These are phyloP conservation scores for Eubucco bourcierii DNA, from an alignment of 2,113 vertebrate species.

Conservation along the genomic window DNA sequence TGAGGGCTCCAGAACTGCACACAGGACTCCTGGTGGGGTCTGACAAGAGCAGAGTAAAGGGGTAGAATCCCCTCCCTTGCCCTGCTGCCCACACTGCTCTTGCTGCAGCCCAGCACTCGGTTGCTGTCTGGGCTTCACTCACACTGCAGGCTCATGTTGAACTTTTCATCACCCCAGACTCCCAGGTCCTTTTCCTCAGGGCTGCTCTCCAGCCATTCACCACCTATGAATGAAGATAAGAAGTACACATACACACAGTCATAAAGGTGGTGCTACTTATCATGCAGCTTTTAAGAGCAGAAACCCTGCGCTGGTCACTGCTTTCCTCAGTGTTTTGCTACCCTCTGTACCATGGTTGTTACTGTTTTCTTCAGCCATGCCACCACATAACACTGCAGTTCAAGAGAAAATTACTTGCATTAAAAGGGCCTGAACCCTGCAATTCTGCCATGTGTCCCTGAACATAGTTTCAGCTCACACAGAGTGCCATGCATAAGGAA, in stretches of 20 bases:
- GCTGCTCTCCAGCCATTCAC: too few relatives aligned
- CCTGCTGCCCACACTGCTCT: too few relatives aligned
- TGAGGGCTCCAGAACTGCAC: too few relatives aligned
- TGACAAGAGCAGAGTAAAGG: too few relatives aligned
- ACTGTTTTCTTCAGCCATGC: not conserved
- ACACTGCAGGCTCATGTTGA: too few relatives aligned
- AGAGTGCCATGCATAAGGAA: fast-evolving
- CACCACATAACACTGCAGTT: not conserved
- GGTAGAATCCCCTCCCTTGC: too few relatives aligned
- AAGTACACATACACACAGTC: not conserved
- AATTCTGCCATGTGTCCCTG: not conserved
- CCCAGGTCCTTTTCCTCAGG: too few relatives aligned
- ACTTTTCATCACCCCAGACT: too few relatives aligned
- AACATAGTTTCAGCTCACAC: fast-evolving
- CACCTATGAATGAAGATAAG: too few relatives aligned
- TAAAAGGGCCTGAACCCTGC: not conserved
- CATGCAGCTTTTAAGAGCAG: not conserved
- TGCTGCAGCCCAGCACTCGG: too few relatives aligned
- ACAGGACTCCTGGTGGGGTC: too few relatives aligned
- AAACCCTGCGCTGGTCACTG: not conserved
- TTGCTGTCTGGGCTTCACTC: too few relatives aligned
- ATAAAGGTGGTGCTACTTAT: not conserved
- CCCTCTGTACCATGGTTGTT: fast-evolving
- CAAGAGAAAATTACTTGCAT: not conserved
- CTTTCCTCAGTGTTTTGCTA: not conserved